Evolutionary conservation across 2,888 invertebrate species (phyloP).

Genomic region (Lepidocyrtoides sp.): DNA sequence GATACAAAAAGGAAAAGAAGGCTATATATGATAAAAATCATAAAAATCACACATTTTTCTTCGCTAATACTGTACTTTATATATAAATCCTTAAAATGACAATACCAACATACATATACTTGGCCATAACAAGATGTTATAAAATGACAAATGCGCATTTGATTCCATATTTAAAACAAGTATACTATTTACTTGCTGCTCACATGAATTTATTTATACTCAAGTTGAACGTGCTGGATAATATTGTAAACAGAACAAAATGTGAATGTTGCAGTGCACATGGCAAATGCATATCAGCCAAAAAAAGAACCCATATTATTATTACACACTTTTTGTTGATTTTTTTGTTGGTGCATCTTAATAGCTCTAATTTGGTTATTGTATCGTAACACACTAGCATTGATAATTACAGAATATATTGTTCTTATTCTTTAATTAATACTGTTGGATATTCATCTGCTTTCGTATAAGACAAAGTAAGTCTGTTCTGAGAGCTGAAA

Average conservation of each 20-base stretch:
- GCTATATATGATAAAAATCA: slow-evolving; percentile 65
- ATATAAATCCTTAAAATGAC: slow-evolving; percentile 2
- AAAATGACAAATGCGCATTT: not conserved
- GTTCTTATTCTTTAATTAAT: not conserved
- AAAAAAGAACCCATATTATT: too few relatives aligned
- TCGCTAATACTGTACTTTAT: not conserved
- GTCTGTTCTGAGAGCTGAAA: not conserved
- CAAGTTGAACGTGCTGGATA: too few relatives aligned
- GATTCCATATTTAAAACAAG: slow-evolving; percentile 9
- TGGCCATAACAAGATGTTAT: not conserved
- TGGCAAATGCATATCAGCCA: too few relatives aligned
- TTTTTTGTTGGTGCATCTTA: too few relatives aligned
- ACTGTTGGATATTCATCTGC: not conserved
- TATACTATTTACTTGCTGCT: too few relatives aligned
- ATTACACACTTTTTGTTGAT: too few relatives aligned
- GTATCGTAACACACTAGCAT: slow-evolving; percentile 26
- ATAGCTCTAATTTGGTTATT: too few relatives aligned
- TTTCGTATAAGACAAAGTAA: not conserved
- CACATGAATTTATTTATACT: too few relatives aligned
- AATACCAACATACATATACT: not conserved
- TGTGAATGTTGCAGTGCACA: too few relatives aligned
- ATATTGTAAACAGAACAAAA: too few relatives aligned
- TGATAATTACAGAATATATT: slow-evolving; percentile 40
- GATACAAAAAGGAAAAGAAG: slow-evolving; percentile 55
- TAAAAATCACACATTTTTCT: slow-evolving; percentile 58